Conservation (phyloP, 2,888 invertebrate genomes). For the Ferrisia virgata region DNA sequence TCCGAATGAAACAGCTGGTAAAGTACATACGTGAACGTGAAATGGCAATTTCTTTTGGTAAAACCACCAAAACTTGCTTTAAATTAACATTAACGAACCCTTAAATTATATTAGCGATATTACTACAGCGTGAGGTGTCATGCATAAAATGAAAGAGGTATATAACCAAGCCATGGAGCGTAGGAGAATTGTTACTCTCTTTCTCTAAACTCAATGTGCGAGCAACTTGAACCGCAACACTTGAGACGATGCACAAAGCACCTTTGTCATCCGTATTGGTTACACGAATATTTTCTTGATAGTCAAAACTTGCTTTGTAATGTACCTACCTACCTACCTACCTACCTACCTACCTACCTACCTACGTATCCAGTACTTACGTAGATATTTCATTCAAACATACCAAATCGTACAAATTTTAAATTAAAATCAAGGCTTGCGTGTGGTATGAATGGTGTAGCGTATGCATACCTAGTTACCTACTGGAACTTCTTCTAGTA, state of each 20-base stretch:
- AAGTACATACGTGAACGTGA: neutral
- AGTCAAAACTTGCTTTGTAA: neutral
- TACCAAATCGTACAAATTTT: neutral
- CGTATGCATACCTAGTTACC: neutral
- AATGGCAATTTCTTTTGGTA: neutral
- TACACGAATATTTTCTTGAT: neutral
- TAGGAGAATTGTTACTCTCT: neutral
- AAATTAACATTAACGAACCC: conserved; percentile 2
- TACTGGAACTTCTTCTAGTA: neutral
- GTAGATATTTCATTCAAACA: neutral
- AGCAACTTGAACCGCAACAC: neutral
- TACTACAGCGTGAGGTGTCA: neutral
- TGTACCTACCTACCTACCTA: neutral
- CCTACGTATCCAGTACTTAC: too few relatives aligned
- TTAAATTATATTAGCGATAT: conserved; percentile 1
- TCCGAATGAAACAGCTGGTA: neutral
- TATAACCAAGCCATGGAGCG: neutral
- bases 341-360: neutral
- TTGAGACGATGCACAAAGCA: neutral
- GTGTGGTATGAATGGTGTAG: neutral
- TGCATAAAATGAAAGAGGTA: neutral
- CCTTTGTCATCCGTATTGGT: neutral
- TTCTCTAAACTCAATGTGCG: neutral
- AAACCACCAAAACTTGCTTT: neutral
- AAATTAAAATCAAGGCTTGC: neutral